Evolutionary conservation across 1,140 invertebrate species (phyloP).

Genomic region (Neodiprion fabricii): DNA sequence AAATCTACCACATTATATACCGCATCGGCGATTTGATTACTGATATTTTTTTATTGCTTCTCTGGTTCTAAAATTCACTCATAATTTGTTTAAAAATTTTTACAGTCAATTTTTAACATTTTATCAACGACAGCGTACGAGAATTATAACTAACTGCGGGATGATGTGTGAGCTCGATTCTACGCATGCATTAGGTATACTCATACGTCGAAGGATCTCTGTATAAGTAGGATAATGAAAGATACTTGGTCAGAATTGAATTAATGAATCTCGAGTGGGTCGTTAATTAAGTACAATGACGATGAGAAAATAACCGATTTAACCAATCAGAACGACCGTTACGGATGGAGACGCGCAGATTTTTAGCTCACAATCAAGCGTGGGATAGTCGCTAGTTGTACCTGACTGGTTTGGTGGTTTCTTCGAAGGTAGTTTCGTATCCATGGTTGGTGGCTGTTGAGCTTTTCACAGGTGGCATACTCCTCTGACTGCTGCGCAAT

Average conservation of each 20-base stretch:
- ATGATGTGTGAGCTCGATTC: too few relatives aligned
- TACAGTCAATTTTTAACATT: too few relatives aligned
- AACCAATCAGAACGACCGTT: slow-evolving; percentile 11
- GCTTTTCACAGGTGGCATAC: slow-evolving; percentile 18
- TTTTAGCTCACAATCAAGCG: slow-evolving; percentile 15
- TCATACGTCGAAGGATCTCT: not conserved
- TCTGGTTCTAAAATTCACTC: too few relatives aligned
- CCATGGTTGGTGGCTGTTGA: slow-evolving; percentile 40
- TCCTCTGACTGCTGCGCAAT: slow-evolving; percentile 43
- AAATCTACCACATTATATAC: too few relatives aligned
- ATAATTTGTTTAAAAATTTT: too few relatives aligned
- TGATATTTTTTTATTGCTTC: too few relatives aligned
- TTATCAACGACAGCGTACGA: too few relatives aligned
- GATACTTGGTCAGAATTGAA: not conserved
- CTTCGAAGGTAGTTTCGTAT: slow-evolving; percentile 43
- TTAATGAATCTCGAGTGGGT: not conserved
- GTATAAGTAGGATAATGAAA: slow-evolving; percentile 6
- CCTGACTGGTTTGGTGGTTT: slow-evolving; percentile 37
- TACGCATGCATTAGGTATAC: too few relatives aligned
- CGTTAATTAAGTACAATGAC: slow-evolving; percentile 5
- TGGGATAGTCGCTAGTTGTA: slow-evolving; percentile 27
- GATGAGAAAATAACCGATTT: not conserved
- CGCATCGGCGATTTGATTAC: too few relatives aligned
- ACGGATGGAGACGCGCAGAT: slow-evolving; percentile 14
- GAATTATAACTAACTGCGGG: too few relatives aligned